These are phyloP conservation scores for Caenorhabditis sp. DNA, from an alignment of 2,888 invertebrate genomes.

Conservation along the genomic window DNA sequence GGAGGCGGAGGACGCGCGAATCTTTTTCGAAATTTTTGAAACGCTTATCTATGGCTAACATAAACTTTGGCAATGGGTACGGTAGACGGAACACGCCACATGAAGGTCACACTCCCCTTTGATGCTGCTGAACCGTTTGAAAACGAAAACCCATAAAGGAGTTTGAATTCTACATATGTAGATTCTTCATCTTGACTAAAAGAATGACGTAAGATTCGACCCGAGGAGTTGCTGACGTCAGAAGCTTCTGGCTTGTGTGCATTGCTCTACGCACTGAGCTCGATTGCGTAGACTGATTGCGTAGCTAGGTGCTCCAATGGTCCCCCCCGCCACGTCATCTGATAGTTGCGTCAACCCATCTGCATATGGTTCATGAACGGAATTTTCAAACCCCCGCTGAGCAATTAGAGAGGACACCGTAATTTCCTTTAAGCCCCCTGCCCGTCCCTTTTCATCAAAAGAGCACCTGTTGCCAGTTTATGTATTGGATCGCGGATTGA, in stretches of 20 bases:
- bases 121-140: constrained; percentile 8
- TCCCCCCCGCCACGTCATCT: background rate
- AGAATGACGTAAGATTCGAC: constrained; percentile 37
- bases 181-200: background rate
- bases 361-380: constrained; percentile 4
- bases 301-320: background rate
- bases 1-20: constrained; percentile 44
- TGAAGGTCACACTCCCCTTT: constrained; percentile 9
- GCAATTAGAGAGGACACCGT: constrained; percentile 49
- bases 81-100: constrained; percentile 37
- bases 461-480: constrained; percentile 64
- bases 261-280: background rate
- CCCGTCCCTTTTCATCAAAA: constrained; percentile 8
- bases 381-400: background rate
- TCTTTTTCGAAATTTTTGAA: constrained; percentile 38
- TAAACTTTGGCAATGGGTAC: constrained; percentile 47
- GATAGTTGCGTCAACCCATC: constrained; percentile 30
- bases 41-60: constrained; percentile 60
- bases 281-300: constrained; percentile 1
- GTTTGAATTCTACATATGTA: background rate
- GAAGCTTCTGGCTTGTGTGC: background rate
- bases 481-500: constrained; percentile 40
- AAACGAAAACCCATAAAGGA: constrained; percentile 17
- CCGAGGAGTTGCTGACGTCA: background rate
- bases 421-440: constrained; percentile 4